Evolutionary conservation across 2,113 vertebrate genomes (phyloP), one percentile per base, ranked within the genome.

Genomic region (Nansenia antarctica): DNA sequence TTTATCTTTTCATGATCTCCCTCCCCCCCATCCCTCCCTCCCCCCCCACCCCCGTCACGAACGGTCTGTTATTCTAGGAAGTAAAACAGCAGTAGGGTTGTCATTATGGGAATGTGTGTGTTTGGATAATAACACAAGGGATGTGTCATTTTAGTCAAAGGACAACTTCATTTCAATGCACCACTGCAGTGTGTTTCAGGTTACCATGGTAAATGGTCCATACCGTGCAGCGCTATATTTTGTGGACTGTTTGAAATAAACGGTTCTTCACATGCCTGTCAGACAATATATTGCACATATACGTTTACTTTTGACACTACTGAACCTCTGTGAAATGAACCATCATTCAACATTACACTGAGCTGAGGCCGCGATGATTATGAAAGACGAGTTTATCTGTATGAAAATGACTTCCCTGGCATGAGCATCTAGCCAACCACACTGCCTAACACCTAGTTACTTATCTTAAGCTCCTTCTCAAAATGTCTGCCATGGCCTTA

Each of bases 41-140:
- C 24, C 26, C 49, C 9, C 42, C 58, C 71, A n/a, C 29, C 5
- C 29, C 32, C 60, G 52, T 65, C 52, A 31, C 59, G 60, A 83
- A 81, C 24, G 29, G 24, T 67, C 24, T 73, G 67, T 78, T 82
- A 73, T 67, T 73, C 52, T 42, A 67, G 71, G 55, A 73, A 65
- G 64, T 47, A 55, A 74, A 73, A 61, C 73, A 71, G 67, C 57
- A 32, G 12, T 53, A 49, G 58, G 30, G 65, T 70, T 67, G 45
- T 77, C 73, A 81, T 83, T 73, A 79, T 18, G 61, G 39, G 47
- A 72, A 62, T 29, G 12, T 4, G 12, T 37, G 11, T 57, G 75
- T 69, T 62, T 27, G 45, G 59, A 70, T 78, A 47, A 11, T 42
- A 67, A 27, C 68, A 62, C 67, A 24, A 29, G 65, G 65, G 65